Evolutionary conservation across 2,797 vertebrate genomes (phyloP), one percentile per base, ranked within the genome.

Genomic region (Manis crassicaudata): DNA sequence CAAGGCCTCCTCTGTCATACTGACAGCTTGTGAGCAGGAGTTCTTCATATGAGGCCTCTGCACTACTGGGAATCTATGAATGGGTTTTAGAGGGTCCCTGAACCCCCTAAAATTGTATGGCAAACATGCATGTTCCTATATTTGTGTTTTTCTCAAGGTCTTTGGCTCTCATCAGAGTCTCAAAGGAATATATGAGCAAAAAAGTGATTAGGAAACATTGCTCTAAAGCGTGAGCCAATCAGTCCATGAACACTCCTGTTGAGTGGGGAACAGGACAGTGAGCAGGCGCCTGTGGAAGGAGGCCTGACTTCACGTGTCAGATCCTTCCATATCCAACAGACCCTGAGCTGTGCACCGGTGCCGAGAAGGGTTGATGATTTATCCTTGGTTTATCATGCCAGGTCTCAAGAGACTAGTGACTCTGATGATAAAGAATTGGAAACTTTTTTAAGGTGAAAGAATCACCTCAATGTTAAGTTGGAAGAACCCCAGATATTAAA

Each of bases 151-250:
- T 73, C 68, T 67, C 65, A 76, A 35, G 29, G 21, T 50, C 76
- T 81, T 88, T 67, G 37, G 21, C 58, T 94, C 89, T 84, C 75
- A 80, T 50, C 62, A 83, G 18, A 80, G 62, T 67, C 79, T 92
- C 60, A 80, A 72, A 83, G 35, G 54, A 95, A 77, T 65, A 43
- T 73, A 18, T 75, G 46, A 65, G 35, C 21, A 11, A 88, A 87
- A 32, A 32, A 35, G 7, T 35, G 12, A 73, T 50, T 70, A 83
- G 46, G 81, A 88, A 83, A 87, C 18, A 75, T 23, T 77, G 27
- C 8, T 72, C 52, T 27, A 25, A 20, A n/a, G 35, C 12, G 1
- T 25, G 81, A 84, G 37, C 11, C 25, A 73, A 67, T 75, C 56
- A 2, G 70, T 40, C 12, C 43, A 20, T 8, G n/a, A 40, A 85